phyloP scores from a whole-genome alignment of 2,888 invertebrate species.

The Gari tellinella region DNA sequence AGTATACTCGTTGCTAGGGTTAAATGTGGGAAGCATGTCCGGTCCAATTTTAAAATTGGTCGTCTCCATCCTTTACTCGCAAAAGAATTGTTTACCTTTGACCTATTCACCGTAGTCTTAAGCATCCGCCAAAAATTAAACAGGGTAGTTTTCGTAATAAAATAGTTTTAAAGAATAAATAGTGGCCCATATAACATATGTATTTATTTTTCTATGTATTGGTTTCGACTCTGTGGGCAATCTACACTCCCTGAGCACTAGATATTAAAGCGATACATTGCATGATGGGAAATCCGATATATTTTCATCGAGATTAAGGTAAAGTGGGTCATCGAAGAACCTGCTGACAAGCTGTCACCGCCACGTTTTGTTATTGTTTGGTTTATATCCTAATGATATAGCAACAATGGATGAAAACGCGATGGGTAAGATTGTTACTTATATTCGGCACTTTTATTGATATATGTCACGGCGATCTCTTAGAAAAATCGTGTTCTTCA shows the following conservation, averaged over 20 bases:
- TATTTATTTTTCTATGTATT: no score
- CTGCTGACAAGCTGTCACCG: slow-evolving; percentile 12
- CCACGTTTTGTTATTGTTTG: slow-evolving; percentile 22
- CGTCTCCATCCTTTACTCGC: neutral
- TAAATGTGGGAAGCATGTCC: no score
- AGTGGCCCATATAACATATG: no score
- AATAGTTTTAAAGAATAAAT: no score
- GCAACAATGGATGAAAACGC: slow-evolving; percentile 53
- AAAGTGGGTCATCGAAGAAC: slow-evolving; percentile 34
- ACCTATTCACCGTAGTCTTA: no score
- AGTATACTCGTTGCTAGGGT: no score
- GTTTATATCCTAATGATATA: slow-evolving; percentile 27
- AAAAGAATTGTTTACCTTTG: slow-evolving; percentile 2
- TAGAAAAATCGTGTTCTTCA: neutral
- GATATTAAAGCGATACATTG: slow-evolving; percentile 8
- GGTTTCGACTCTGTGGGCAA: no score
- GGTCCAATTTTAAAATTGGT: no score
- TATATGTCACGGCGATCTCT: neutral
- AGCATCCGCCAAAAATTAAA: no score
- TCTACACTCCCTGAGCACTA: no score
- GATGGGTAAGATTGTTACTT: slow-evolving; percentile 43
- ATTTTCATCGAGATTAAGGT: slow-evolving; percentile 26
- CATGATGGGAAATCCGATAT: slow-evolving; percentile 31
- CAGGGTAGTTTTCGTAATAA: no score
- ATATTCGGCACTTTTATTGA: neutral